Conservation (phyloP, 2,113 vertebrate genomes). For the Phalacrocorax pelagicus region DNA sequence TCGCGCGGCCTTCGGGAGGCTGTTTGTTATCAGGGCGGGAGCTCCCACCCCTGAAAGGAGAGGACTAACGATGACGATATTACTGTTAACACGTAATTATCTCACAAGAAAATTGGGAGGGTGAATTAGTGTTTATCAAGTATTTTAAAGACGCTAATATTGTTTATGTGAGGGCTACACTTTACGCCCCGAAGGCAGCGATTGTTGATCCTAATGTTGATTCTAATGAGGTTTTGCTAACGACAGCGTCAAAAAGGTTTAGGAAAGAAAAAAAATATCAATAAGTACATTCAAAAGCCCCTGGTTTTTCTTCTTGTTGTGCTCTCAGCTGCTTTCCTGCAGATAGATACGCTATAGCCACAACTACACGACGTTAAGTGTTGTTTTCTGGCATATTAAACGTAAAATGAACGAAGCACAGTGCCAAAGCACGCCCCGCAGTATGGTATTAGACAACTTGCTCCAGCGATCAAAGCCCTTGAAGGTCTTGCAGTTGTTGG, state of each 20-base stretch:
- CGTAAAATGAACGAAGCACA: neutral
- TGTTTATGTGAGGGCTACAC: neutral
- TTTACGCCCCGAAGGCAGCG: neutral
- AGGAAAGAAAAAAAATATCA: neutral
- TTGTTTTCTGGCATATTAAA: neutral
- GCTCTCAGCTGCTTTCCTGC: neutral
- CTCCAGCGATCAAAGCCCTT: neutral
- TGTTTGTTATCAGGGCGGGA: constrained; percentile 9
- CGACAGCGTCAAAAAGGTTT: neutral
- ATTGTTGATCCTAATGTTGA: neutral
- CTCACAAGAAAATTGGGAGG: constrained; percentile 10
- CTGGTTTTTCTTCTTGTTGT: neutral
- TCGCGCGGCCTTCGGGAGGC: constrained; percentile 14
- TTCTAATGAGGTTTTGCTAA: constrained; percentile 44
- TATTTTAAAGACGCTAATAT: constrained; percentile 16
- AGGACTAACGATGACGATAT: constrained; percentile 14
- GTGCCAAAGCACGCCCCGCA: neutral
- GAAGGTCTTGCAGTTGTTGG: neutral
- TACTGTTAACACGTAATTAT: constrained; percentile 39
- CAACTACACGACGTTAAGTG: neutral
- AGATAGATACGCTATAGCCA: neutral
- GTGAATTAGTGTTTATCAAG: constrained; percentile 36
- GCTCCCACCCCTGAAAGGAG: constrained; percentile 3
- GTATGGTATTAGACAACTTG: neutral
- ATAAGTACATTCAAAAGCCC: neutral